These are phyloP conservation scores for Neopipo cinnamomea DNA, from an alignment of 2,113 vertebrate species.

Conservation along the genomic window DNA sequence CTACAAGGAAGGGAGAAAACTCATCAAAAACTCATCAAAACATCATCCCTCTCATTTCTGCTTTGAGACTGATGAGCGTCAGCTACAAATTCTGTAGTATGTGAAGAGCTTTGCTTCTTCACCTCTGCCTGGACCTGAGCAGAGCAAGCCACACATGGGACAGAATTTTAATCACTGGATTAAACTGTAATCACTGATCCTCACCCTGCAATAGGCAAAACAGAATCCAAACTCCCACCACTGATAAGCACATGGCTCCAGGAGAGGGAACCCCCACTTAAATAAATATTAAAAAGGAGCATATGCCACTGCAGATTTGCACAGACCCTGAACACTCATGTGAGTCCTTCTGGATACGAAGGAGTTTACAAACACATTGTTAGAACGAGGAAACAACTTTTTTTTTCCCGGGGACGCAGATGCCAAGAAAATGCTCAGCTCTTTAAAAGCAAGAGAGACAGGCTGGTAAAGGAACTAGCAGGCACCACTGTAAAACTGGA, in stretches of 20 bases:
- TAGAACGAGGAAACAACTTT: neutral
- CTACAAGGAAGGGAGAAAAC: neutral
- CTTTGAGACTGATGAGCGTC: neutral
- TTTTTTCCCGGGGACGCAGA: neutral
- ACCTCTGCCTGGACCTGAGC: neutral
- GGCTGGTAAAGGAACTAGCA: neutral
- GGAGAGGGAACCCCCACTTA: neutral
- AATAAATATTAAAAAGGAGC: neutral
- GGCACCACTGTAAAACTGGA: neutral
- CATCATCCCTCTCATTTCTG: neutral
- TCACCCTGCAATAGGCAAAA: neutral
- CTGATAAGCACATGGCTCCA: neutral
- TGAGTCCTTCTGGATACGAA: neutral
- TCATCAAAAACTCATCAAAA: neutral
- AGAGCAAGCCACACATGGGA: neutral
- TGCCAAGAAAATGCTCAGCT: neutral
- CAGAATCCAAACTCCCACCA: neutral
- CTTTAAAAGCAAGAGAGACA: neutral
- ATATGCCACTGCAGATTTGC: neutral
- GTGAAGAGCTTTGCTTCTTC: neutral
- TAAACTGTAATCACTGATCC: neutral
- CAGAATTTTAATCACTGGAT: neutral
- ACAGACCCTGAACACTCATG: neutral
- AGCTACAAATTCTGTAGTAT: neutral
- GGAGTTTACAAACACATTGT: conserved; percentile 24